These are phyloP conservation scores for Zaprionus kolodkinae DNA, from an alignment of 1,140 invertebrate species.

Conservation along the genomic window DNA sequence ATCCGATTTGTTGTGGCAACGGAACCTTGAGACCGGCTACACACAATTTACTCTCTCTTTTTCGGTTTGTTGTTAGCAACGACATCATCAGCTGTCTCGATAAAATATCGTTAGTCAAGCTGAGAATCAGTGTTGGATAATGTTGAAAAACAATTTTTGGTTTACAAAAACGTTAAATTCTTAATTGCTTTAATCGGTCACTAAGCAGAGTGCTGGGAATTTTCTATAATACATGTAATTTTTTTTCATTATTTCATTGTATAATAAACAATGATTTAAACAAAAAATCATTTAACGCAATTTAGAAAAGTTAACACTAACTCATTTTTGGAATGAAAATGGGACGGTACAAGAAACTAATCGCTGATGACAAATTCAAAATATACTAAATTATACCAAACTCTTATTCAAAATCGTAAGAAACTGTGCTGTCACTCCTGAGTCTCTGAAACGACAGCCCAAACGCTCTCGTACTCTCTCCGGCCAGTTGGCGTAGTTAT, in stretches of 20 bases:
- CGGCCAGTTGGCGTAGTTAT: slow-evolving; percentile 43
- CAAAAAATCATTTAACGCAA: not conserved
- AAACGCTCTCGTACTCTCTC: slow-evolving; percentile 42
- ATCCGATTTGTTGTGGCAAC: slow-evolving; percentile 55
- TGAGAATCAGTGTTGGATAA: not conserved
- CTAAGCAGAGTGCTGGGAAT: too few relatives aligned
- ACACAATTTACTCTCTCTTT: not conserved
- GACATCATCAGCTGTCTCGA: not conserved
- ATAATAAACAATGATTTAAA: too few relatives aligned
- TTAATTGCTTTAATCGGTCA: too few relatives aligned
- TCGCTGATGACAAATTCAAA: slow-evolving; percentile 1
- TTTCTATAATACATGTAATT: too few relatives aligned
- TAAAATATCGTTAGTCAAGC: not conserved
- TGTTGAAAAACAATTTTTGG: too few relatives aligned
- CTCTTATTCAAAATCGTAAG: slow-evolving; percentile 21
- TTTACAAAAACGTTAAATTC: too few relatives aligned
- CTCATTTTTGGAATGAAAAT: too few relatives aligned
- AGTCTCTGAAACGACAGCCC: slow-evolving; percentile 38
- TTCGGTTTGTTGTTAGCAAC: slow-evolving; percentile 22
- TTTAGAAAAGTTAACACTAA: too few relatives aligned
- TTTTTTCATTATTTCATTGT: too few relatives aligned
- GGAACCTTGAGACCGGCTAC: slow-evolving; percentile 1
- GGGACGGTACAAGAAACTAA: too few relatives aligned
- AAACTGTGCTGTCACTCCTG: slow-evolving; percentile 40
- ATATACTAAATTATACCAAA: not conserved